Evolutionary conservation across 2,113 vertebrate species (phyloP).

Genomic region (Nansenia antarctica): DNA sequence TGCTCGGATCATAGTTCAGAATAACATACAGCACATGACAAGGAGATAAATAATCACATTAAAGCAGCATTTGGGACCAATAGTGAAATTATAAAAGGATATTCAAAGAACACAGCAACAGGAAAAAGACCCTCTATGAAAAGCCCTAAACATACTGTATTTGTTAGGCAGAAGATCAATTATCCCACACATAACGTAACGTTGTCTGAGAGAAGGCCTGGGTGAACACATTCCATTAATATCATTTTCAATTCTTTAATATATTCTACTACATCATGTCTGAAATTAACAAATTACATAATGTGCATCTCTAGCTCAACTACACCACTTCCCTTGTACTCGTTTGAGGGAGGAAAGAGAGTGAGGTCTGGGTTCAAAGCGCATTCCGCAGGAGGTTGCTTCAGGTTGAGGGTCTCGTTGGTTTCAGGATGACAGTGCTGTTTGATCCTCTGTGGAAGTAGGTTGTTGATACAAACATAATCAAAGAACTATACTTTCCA

Average conservation of each 20-base stretch:
- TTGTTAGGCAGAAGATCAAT: too few species aligned
- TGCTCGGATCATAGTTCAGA: too few species aligned
- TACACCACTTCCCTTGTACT: slow-evolving; percentile 45
- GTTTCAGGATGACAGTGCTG: slow-evolving; percentile 59
- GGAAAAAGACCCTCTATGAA: too few species aligned
- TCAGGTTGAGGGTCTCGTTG: slow-evolving; percentile 32
- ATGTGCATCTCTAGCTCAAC: slow-evolving; percentile 59
- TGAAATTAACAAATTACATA: slow-evolving; percentile 24
- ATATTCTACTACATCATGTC: not conserved
- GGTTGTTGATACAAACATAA: not conserved
- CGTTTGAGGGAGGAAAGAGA: slow-evolving; percentile 26
- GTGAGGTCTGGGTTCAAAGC: slow-evolving; percentile 54
- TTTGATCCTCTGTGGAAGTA: slow-evolving; percentile 55
- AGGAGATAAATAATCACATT: too few species aligned
- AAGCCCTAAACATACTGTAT: too few species aligned
- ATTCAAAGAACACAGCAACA: too few species aligned
- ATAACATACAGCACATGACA: too few species aligned
- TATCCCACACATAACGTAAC: too few species aligned
- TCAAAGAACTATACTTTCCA: not conserved
- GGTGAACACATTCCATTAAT: not conserved
- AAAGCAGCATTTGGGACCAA: too few species aligned
- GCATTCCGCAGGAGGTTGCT: slow-evolving; percentile 50
- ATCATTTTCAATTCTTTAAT: not conserved
- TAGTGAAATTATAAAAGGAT: too few species aligned
- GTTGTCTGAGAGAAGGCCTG: too few species aligned